Evolutionary conservation across 2,888 invertebrate species (phyloP), one percentile per base, ranked within the genome.

Genomic region (Apotomis betuletana): DNA sequence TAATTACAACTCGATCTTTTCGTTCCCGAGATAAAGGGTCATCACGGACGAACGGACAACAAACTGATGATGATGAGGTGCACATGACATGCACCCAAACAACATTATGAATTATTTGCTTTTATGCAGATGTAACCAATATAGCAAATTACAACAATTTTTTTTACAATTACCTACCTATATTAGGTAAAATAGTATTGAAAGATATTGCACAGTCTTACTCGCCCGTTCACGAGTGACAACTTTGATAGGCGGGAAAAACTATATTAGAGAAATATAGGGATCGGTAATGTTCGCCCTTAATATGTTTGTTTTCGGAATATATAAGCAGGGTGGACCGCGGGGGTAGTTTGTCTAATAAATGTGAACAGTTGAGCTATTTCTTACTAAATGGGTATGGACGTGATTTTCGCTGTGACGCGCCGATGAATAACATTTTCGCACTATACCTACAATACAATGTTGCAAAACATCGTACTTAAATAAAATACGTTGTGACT

Each of bases 171-270:
- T 27, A 27, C 15, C 12, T 12, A 36, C 2, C 12, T 38, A 9
- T 38, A 5, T 38, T 13, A 6, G 4, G 9, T n/a, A 41, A 12
- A 44, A 44, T 6, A 3, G 8, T 8, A 2, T 44, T 5, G 44
- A 44, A 5, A 44, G 44, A 6, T 44, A 6, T 44, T 49, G 9
- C 9, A 55, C 44, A 36, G 65, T 65, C 0, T 57, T 36, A 55
- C 55, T 46, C n/a, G n/a, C n/a, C 9, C 65, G 67, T 67, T 59
- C 52, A 51, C 12, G 6, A 57, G 27, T 57, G 65, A 65, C 65
- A 57, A 65, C 65, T 65, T 65, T 65, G 65, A 65, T 46, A 65
- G 65, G 65, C 65, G 65, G 65, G 65, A 57, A 65, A 65, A 65
- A 65, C 65, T 65, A 54, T 65, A 65, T 65, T 65, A 65, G 55